Evolutionary conservation across 2,113 vertebrate genomes (phyloP).

Genomic region (Gallinago jamesoni): DNA sequence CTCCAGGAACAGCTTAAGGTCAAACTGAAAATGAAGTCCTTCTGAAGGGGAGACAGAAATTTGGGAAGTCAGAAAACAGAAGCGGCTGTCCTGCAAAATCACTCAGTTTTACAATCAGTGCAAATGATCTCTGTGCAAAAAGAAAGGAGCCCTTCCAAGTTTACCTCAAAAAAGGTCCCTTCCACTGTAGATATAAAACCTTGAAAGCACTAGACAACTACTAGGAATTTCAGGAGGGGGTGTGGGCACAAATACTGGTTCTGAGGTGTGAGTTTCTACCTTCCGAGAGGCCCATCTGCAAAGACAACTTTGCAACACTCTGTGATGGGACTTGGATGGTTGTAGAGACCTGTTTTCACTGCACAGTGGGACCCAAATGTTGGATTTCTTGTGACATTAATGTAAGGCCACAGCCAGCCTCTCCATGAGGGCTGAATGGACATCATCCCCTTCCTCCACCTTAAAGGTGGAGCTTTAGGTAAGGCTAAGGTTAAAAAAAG

Average conservation of each 20-base stretch:
- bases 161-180: neutral
- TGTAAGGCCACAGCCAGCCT: neutral
- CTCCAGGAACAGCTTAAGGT: neutral
- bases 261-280: neutral
- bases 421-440: rapidly evolving
- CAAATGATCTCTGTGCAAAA: neutral
- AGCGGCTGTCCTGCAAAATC: neutral
- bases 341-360: neutral
- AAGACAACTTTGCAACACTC: neutral
- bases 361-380: neutral
- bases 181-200: neutral
- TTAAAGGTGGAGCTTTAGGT: neutral
- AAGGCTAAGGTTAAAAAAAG: neutral
- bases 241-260: neutral
- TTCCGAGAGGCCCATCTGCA: neutral
- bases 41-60: neutral
- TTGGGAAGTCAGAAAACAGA: neutral
- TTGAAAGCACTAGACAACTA: neutral
- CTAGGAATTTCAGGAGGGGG: neutral
- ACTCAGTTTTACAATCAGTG: neutral
- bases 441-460: neutral
- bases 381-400: neutral
- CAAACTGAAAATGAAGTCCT: neutral
- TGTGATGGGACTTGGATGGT: neutral
- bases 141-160: rapidly evolving